Base-by-base conservation (phyloP, 2,888 invertebrate genomes). In the Acronicta psi region DNA sequence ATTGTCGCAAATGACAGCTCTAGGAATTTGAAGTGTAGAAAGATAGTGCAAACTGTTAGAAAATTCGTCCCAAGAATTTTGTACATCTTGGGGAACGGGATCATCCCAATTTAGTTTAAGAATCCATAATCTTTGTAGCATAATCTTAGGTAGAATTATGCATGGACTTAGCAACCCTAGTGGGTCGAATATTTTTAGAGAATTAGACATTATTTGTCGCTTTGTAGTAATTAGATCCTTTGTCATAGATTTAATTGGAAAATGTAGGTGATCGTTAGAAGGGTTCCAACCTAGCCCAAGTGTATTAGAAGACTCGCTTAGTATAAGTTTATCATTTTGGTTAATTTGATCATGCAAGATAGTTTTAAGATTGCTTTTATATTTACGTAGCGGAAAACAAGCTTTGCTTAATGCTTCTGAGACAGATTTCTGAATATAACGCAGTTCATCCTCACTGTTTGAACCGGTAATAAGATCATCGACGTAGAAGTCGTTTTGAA, bases 381-480 rank as follows among this genome's bases (percentile, higher is more conserved):
- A 31, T 31, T 31, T 31, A 5, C 31, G 11, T 31, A 31, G 13
- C 0, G 31, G 31, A 11, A 31, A 13, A 3, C 31, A 31, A 31
- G 31, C 31, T 31, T 13, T 3, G 13, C 4, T 13, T 31, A 31
- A 31, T 0, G 31, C 31, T 0, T 31, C 3, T 31, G 31, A 31
- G 3, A 31, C 31, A 13, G 31, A 31, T 2, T 13, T 4, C 13
- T 31, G 4, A 2, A 31, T 31, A 13, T 31, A 13, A 13, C 13
- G 31, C 31, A 31, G 6, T 5, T 31, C 31, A 5, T 31, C 31
- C 4, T 31, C 31, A 6, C 31, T 31, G 5, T 31, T 31, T 13
- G 31, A 31, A 2, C 29, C 40, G 10, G 41, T 42, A 23, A 42
- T 23, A 7, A 23, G 20, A 42, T 42, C 41, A 20, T 42, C 41